A percentile compares a stretch with the other conserved stretches of the same genome.
These are phyloP conservation scores for Parazoanthus atlanticus DNA, from an alignment of 92 coral and sea anemone species.

Conservation along the genomic window DNA sequence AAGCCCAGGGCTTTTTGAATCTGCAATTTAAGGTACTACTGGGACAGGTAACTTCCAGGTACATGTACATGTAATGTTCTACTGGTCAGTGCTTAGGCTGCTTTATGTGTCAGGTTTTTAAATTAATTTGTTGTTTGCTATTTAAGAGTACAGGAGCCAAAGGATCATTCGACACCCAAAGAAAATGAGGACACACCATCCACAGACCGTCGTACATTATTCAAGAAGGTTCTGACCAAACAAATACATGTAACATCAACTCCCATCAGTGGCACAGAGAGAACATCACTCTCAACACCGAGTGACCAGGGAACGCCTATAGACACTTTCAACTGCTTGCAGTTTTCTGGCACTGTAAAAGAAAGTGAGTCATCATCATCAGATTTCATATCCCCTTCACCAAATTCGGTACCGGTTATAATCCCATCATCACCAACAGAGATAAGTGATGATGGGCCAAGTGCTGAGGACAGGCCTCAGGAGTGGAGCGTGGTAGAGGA, in stretches of 20 bases:
- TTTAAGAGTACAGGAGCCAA: constrained; percentile 36
- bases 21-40: too few relatives aligned
- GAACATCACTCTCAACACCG: constrained; percentile 51
- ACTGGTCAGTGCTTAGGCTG: too few relatives aligned
- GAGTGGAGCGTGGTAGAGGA: constrained; percentile 5
- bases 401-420: constrained; percentile 54
- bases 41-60: too few relatives aligned
- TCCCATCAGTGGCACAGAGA: constrained; percentile 48
- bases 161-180: constrained; percentile 18
- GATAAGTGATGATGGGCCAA: not conserved
- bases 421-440: constrained; percentile 72
- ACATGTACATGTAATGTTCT: too few relatives aligned
- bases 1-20: too few relatives aligned
- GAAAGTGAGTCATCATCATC: constrained; percentile 62
- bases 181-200: not conserved
- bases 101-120: too few relatives aligned
- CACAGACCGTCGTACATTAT: not conserved
- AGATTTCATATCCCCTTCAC: constrained; percentile 48
- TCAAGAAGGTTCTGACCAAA: constrained; percentile 54
- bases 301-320: constrained; percentile 70
- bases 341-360: constrained; percentile 72
- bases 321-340: constrained; percentile 68
- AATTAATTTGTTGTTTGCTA: not conserved
- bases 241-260: constrained; percentile 59
- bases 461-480: not conserved